phyloP scores from a whole-genome alignment of 2,113 vertebrate genomes.

The Lophius piscatorius region DNA sequence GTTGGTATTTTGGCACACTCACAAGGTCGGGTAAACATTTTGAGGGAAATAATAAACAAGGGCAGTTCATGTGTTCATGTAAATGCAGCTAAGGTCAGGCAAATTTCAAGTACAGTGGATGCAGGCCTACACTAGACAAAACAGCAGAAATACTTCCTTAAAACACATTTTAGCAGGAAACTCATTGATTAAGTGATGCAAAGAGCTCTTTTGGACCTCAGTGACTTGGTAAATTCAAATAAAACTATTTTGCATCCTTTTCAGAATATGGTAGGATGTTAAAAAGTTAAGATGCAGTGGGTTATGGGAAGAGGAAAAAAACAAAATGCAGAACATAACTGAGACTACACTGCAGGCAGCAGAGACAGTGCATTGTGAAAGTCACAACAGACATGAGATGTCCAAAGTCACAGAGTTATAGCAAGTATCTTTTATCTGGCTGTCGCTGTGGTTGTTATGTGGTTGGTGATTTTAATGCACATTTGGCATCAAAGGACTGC shows the following conservation, averaged over 20 bases:
- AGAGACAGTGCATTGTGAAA: slow-evolving; percentile 51
- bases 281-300: slow-evolving; percentile 50
- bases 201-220: slow-evolving; percentile 59
- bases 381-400: slow-evolving; percentile 79
- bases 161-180: slow-evolving; percentile 73
- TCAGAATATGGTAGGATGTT: slow-evolving; percentile 60
- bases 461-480: slow-evolving; percentile 9
- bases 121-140: slow-evolving; percentile 46
- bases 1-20: not conserved
- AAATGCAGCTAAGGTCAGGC: slow-evolving; percentile 64
- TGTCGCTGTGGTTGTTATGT: slow-evolving; percentile 1
- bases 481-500: not conserved
- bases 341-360: slow-evolving; percentile 62
- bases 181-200: slow-evolving; percentile 76
- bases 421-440: slow-evolving; percentile 4
- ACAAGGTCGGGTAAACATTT: slow-evolving; percentile 10
- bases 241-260: slow-evolving; percentile 77
- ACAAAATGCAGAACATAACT: slow-evolving; percentile 56
- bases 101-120: slow-evolving; percentile 54
- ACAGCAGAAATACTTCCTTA: slow-evolving; percentile 10
- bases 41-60: slow-evolving; percentile 41
- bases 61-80: slow-evolving; percentile 45
- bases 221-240: slow-evolving; percentile 53
- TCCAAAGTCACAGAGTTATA: slow-evolving; percentile 82
- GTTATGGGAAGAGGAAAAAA: slow-evolving; percentile 66